Conservation (phyloP, 2,888 invertebrate genomes). For the Pollenia angustigena region DNA sequence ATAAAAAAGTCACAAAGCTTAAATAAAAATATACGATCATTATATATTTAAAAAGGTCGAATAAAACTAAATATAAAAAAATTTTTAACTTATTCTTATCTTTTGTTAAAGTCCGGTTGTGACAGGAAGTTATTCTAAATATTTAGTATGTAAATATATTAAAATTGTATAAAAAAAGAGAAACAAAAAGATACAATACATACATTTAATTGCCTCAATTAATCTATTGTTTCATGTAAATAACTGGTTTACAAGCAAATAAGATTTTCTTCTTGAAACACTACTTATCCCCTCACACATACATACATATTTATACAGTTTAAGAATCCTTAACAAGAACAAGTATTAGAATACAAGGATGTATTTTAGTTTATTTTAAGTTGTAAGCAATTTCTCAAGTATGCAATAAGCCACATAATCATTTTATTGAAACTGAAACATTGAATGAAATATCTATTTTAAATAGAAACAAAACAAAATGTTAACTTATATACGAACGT, state of each 20-base stretch:
- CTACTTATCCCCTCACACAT: background rate
- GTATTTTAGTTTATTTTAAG: background rate
- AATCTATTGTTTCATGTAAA: background rate
- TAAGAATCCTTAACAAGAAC: conserved; percentile 7
- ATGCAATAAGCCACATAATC: conserved; percentile 13
- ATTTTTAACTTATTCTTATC: no score
- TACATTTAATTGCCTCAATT: background rate
- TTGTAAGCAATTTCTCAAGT: conserved; percentile 54
- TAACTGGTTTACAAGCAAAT: background rate
- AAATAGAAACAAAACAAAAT: background rate
- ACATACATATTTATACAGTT: background rate
- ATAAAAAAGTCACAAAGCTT: no score
- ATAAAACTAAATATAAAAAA: no score
- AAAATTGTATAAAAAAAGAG: no score
- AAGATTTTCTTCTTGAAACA: conserved; percentile 6
- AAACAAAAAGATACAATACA: no score
- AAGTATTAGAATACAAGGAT: background rate
- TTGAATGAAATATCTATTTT: background rate
- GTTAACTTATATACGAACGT: background rate
- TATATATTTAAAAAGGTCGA: no score
- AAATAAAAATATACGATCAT: no score
- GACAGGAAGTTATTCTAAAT: no score
- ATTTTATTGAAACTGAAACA: background rate
- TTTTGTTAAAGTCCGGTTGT: no score
- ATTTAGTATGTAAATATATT: no score